Conservation (phyloP, 2,888 invertebrate genomes). For the Tyria jacobaeae region DNA sequence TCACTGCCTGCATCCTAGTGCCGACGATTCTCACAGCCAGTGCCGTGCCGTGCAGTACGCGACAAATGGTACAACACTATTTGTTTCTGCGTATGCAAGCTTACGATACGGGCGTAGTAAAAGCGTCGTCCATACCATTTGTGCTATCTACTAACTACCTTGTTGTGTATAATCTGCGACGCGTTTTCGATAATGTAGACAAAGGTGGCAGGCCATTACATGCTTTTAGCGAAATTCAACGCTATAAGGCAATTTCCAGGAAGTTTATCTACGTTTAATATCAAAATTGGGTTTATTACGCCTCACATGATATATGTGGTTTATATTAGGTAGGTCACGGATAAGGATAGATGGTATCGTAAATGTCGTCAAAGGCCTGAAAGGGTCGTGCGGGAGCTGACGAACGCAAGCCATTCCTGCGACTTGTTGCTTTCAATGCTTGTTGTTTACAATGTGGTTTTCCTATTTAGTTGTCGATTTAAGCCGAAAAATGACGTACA, state of each 20-base stretch:
- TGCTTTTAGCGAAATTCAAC: constrained; percentile 31
- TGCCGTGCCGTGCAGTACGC: constrained; percentile 52
- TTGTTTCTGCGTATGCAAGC: constrained; percentile 63
- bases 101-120: constrained; percentile 62
- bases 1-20: constrained; percentile 55
- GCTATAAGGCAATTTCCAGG: constrained; percentile 27
- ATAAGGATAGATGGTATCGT: constrained; percentile 56
- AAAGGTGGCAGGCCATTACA: constrained; percentile 30
- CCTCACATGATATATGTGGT: constrained; percentile 40
- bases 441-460: constrained; percentile 68
- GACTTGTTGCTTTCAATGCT: constrained; percentile 75
- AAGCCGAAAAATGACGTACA: constrained; percentile 54
- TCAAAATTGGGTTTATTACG: constrained; percentile 42
- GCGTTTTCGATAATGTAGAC: constrained; percentile 24
- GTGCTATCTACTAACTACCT: constrained; percentile 35
- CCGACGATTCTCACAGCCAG: constrained; percentile 44
- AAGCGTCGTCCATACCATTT: constrained; percentile 35
- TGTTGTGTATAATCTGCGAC: constrained; percentile 28
- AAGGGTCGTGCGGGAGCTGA: constrained; percentile 62
- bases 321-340: constrained; percentile 49
- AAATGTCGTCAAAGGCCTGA: constrained; percentile 65
- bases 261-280: constrained; percentile 28
- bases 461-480: constrained; percentile 61
- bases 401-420: constrained; percentile 50
- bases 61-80: constrained; percentile 66